phyloP scores from a whole-genome alignment of 2,888 invertebrate genomes.

The Cryptops parisi region DNA sequence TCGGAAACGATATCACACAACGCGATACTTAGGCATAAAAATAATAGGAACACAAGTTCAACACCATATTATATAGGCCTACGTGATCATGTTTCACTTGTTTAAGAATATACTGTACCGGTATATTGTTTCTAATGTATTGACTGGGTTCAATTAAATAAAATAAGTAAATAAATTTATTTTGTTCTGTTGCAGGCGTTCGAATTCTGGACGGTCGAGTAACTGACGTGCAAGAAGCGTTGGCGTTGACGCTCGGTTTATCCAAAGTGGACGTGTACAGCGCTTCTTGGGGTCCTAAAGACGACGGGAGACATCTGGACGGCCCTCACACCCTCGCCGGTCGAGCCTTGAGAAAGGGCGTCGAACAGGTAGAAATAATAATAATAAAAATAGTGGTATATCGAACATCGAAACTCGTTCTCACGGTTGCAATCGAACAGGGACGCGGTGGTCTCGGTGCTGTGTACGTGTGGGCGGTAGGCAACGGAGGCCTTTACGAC shows the following conservation, averaged over 20 bases:
- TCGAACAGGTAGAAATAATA: slow-evolving; percentile 25
- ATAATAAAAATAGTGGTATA: too few species aligned
- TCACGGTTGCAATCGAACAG: too few species aligned
- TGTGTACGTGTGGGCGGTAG: slow-evolving; percentile 35
- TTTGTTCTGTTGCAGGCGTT: slow-evolving; percentile 25
- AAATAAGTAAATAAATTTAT: too few species aligned
- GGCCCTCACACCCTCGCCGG: slow-evolving; percentile 31
- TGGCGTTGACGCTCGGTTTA: slow-evolving; percentile 28
- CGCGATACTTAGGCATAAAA: too few species aligned
- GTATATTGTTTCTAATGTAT: too few species aligned
- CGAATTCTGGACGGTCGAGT: slow-evolving; percentile 32
- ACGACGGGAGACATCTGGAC: slow-evolving; percentile 33
- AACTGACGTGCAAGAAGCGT: slow-evolving; percentile 31
- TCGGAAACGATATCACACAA: too few species aligned
- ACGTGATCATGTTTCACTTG: too few species aligned
- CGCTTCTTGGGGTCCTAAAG: slow-evolving; percentile 31
- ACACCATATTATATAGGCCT: too few species aligned
- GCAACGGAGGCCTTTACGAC: slow-evolving; percentile 31
- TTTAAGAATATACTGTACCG: too few species aligned
- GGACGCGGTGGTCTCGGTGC: slow-evolving; percentile 32
- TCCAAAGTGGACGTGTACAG: slow-evolving; percentile 32
- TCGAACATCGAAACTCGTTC: too few species aligned
- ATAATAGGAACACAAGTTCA: too few species aligned
- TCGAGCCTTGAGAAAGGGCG: slow-evolving; percentile 30
- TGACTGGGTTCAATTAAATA: too few species aligned